These are phyloP conservation scores for Odocoileus hemionus DNA, from an alignment of 2,113 vertebrate species.

Conservation along the genomic window DNA sequence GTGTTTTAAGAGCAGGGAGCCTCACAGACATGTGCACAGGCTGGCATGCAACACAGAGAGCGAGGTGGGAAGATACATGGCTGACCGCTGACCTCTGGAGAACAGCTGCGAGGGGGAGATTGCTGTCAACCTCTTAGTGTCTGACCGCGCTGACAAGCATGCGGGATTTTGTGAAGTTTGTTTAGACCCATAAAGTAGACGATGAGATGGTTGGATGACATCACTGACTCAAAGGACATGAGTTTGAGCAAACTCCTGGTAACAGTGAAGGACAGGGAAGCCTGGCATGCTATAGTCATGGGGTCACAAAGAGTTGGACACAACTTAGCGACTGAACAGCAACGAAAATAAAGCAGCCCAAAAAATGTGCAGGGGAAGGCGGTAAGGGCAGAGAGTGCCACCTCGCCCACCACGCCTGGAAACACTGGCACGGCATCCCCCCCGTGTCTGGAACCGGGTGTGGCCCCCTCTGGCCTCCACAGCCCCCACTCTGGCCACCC, in stretches of 20 bases:
- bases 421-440: neutral
- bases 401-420: fast-evolving
- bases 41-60: fast-evolving
- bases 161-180: neutral
- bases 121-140: neutral
- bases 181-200: neutral
- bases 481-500: fast-evolving
- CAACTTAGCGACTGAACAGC: neutral
- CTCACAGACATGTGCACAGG: fast-evolving
- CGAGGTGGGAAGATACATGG: neutral
- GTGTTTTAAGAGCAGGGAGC: neutral
- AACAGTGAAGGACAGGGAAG: neutral
- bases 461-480: fast-evolving
- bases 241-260: neutral
- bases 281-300: neutral
- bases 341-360: neutral
- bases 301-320: neutral
- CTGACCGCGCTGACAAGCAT: neutral
- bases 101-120: neutral
- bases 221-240: neutral
- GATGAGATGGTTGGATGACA: neutral
- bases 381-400: fast-evolving
- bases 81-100: neutral
- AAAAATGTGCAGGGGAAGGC: fast-evolving
- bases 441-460: fast-evolving